phyloP scores from a whole-genome alignment of 2,113 vertebrate genomes.

The Actenoides hombroni region DNA sequence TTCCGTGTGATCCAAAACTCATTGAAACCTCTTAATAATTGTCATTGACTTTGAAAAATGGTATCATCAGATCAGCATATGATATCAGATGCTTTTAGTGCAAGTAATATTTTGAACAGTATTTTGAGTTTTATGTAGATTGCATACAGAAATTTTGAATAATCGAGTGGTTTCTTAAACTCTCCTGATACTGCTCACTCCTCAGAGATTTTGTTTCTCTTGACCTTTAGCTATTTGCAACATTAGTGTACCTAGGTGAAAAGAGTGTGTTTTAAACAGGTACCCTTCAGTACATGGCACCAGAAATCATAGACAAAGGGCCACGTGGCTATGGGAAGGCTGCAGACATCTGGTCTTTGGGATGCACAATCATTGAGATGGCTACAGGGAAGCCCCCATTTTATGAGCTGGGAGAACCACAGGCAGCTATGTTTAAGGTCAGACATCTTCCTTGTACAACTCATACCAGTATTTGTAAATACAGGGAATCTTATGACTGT shows the following conservation, averaged over 20 bases:
- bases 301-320: constrained; percentile 98
- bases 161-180: background rate
- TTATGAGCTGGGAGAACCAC: constrained; percentile 95
- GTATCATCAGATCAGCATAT: background rate
- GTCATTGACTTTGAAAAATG: background rate
- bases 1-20: background rate
- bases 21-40: background rate
- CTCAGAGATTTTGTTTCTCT: background rate
- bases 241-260: background rate
- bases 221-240: background rate
- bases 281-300: constrained; percentile 98
- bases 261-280: constrained; percentile 75
- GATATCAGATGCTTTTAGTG: background rate
- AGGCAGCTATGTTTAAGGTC: constrained; percentile 99
- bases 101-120: background rate
- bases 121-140: background rate
- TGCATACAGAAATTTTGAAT: background rate
- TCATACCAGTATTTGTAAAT: background rate
- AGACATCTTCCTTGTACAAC: background rate
- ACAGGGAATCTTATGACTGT: background rate
- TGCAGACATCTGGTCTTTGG: constrained; percentile 98
- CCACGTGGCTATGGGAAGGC: constrained; percentile 96
- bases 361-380: constrained; percentile 99
- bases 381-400: constrained; percentile 96
- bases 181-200: background rate